These are phyloP conservation scores for Galeopterus variegatus DNA, from an alignment of 2,113 vertebrate genomes.

Conservation along the genomic window DNA sequence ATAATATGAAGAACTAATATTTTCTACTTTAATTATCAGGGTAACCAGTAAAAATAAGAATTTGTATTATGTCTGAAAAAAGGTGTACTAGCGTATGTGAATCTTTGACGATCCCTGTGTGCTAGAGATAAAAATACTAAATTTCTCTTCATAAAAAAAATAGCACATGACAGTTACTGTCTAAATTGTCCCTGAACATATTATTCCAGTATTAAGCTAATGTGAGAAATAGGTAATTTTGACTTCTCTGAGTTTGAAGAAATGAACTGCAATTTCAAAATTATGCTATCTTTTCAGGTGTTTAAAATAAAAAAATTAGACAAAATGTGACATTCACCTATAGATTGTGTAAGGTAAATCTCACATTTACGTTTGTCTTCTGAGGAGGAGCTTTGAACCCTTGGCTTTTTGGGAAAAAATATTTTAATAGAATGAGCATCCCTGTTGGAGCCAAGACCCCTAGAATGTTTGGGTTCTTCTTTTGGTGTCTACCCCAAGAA, in stretches of 20 bases:
- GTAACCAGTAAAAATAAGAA: no score
- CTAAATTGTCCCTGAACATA: background rate
- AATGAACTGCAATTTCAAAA: background rate
- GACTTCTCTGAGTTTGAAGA: background rate
- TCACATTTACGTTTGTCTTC: background rate
- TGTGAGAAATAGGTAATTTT: background rate
- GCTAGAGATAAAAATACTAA: background rate
- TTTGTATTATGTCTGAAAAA: background rate
- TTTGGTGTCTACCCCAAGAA: background rate
- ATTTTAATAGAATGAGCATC: background rate
- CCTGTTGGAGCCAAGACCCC: background rate
- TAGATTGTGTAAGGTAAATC: background rate
- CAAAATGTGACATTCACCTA: accelerated
- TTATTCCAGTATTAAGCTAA: no score
- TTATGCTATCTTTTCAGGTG: background rate
- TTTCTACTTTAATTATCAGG: background rate
- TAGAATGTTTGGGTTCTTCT: accelerated
- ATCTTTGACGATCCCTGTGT: accelerated
- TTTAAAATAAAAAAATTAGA: background rate
- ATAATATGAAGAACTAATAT: background rate
- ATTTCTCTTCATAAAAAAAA: background rate
- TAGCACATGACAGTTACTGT: background rate
- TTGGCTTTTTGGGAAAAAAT: background rate
- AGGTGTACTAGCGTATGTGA: background rate
- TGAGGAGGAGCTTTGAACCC: background rate